Conservation (phyloP, 2,113 vertebrate species). For the Lanius ludovicianus region DNA sequence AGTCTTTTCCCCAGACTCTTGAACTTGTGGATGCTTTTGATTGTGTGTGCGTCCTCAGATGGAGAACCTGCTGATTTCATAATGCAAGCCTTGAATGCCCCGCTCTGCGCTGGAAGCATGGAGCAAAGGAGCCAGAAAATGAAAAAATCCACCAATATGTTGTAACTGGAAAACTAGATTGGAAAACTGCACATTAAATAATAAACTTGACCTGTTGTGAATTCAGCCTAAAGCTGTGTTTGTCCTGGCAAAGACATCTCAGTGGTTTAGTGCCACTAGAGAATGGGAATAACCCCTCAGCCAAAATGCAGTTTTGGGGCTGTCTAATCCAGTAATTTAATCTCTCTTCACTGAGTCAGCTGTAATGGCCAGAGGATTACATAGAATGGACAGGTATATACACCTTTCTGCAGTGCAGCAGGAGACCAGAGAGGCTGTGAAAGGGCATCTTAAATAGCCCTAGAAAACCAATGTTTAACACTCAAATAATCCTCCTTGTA, state of each 20-base stretch:
- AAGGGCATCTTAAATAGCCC: background rate
- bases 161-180: background rate
- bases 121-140: background rate
- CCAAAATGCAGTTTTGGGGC: background rate
- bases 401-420: background rate
- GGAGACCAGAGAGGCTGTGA: background rate
- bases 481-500: background rate
- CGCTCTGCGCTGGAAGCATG: background rate
- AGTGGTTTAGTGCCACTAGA: background rate
- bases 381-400: background rate
- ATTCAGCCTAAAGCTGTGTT: background rate
- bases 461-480: background rate
- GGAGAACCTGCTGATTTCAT: background rate
- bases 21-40: background rate
- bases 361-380: accelerated
- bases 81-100: background rate
- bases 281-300: background rate
- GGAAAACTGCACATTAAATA: background rate
- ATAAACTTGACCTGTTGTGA: background rate
- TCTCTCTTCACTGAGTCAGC: background rate
- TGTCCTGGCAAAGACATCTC: background rate
- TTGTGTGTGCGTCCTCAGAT: background rate
- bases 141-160: background rate
- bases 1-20: background rate
- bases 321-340: background rate